Evolutionary conservation across 30 jellyfish, hydroid and myxozoan species (phyloP).

Genomic region (Aurelia aurita): DNA sequence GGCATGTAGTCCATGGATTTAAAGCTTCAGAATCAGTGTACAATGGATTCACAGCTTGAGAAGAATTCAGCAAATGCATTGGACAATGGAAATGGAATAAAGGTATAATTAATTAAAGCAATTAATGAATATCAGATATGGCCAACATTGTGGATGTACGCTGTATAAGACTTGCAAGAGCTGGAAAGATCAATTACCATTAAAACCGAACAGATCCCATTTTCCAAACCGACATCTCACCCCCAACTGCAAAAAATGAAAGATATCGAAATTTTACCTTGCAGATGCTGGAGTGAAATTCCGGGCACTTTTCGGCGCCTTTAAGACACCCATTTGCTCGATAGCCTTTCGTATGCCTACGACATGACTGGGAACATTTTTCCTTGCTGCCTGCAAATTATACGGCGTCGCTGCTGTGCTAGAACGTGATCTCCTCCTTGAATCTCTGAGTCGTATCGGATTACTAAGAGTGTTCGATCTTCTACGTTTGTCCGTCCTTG

Average conservation of each 20-base stretch:
- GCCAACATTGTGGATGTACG: too few species aligned
- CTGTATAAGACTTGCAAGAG: too few species aligned
- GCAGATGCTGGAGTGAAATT: slow-evolving; percentile 31
- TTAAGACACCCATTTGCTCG: slow-evolving; percentile 31
- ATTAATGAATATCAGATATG: not conserved
- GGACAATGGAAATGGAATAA: not conserved
- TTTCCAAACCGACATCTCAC: too few species aligned
- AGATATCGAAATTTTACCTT: not conserved
- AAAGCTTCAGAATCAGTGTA: too few species aligned
- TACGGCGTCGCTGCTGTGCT: slow-evolving; percentile 31
- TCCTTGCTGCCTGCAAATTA: slow-evolving; percentile 22
- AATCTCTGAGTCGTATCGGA: slow-evolving; percentile 50
- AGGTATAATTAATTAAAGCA: not conserved
- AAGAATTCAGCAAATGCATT: too few species aligned
- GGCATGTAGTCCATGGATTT: too few species aligned
- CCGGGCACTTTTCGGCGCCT: slow-evolving; percentile 29
- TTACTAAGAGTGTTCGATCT: slow-evolving; percentile 48
- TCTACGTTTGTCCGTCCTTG: slow-evolving; percentile 6
- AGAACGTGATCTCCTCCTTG: slow-evolving; percentile 52
- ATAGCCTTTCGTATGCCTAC: slow-evolving; percentile 38
- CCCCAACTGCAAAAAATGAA: too few species aligned
- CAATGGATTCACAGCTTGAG: too few species aligned
- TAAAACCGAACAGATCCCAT: too few species aligned
- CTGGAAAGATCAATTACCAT: too few species aligned
- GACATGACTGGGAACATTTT: slow-evolving; percentile 22